phyloP scores from a whole-genome alignment of 2,888 invertebrate genomes.

The Tupiocoris notatus region DNA sequence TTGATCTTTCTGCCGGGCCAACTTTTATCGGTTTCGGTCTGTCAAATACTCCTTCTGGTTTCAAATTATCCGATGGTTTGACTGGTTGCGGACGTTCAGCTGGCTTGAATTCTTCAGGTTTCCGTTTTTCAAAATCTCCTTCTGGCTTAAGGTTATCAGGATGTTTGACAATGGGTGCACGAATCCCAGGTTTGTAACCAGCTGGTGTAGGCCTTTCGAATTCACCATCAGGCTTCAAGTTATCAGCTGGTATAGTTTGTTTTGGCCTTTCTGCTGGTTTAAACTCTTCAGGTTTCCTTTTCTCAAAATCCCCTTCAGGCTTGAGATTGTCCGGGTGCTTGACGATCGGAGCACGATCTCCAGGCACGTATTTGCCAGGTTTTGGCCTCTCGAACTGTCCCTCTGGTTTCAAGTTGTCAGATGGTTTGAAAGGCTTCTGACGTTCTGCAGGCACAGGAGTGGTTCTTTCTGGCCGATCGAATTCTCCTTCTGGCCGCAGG shows the following conservation, averaged over 20 bases:
- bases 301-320: slow-evolving; percentile 57
- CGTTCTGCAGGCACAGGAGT: slow-evolving; percentile 55
- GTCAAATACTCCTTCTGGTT: slow-evolving; percentile 56
- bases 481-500: slow-evolving; percentile 55
- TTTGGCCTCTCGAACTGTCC: slow-evolving; percentile 55
- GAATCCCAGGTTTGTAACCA: slow-evolving; percentile 52
- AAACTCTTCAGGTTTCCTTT: slow-evolving; percentile 53
- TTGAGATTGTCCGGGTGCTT: slow-evolving; percentile 60
- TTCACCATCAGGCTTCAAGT: slow-evolving; percentile 53
- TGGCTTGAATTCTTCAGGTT: slow-evolving; percentile 50
- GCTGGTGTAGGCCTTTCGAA: slow-evolving; percentile 57
- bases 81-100: slow-evolving; percentile 51
- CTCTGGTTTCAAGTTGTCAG: slow-evolving; percentile 60
- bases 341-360: slow-evolving; percentile 57
- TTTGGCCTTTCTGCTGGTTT: slow-evolving; percentile 57
- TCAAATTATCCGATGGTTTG: slow-evolving; percentile 56
- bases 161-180: slow-evolving; percentile 52
- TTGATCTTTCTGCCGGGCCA: slow-evolving; percentile 56
- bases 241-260: slow-evolving; percentile 51
- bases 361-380: slow-evolving; percentile 57
- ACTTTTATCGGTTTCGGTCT: slow-evolving; percentile 52
- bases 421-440: slow-evolving; percentile 53
- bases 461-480: slow-evolving; percentile 54
- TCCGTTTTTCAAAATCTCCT: slow-evolving; percentile 56
- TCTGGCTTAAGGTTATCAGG: slow-evolving; percentile 51